Base-by-base conservation (phyloP, 2,797 vertebrate genomes). In the Selene dorsalis region DNA sequence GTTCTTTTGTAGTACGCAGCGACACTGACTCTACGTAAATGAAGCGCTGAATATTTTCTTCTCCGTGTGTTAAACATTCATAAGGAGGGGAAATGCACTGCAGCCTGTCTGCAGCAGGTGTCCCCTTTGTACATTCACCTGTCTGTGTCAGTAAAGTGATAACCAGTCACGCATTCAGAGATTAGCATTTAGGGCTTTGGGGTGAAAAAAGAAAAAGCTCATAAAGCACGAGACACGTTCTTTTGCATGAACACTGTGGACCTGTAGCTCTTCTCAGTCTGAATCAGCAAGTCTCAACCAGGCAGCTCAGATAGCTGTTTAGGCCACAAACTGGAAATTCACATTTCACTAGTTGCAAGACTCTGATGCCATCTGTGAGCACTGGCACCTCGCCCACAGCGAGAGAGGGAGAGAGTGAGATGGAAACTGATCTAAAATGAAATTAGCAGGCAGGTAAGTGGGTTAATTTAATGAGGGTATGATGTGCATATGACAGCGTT, bases 321-420 rank as follows among this genome's bases (percentile, higher is more conserved):
- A 70, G 64, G 71, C 10, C 45, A 50, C 81, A 90, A 82, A 91
- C 79, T 78, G 86, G 80, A 79, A n/a, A 87, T 93, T 90, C 92
- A 89, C 90, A 86, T 91, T 88, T 89, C 86, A 92, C 87, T 89
- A 89, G 84, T 88, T 87, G 83, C 73, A 55, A 85, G 74, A 82
- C 85, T 72, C 69, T 90, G 88, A 90, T 75, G 86, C 93, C 94
- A 94, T 94, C 93, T 94, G 93, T 41, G 73, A 85, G 80, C 67
- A 16, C 83, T 94, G 93, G 93, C 89, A 41, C 8, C 1, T n/a
- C 3, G 88, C 90, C 91, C 75, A 26, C 84, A 87, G 81, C 32
- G 30, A 6, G 41, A 28, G 32, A 73, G 58, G 68, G 48, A 58
- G 55, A 47, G 35, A 53, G 38, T 41, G 59, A 52, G 78, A 66